A percentile compares a stretch with the other conserved stretches of the same genome.
Evolutionary conservation across 2,888 invertebrate genomes (phyloP).

Genomic region (Drosophila trichaetosa): DNA sequence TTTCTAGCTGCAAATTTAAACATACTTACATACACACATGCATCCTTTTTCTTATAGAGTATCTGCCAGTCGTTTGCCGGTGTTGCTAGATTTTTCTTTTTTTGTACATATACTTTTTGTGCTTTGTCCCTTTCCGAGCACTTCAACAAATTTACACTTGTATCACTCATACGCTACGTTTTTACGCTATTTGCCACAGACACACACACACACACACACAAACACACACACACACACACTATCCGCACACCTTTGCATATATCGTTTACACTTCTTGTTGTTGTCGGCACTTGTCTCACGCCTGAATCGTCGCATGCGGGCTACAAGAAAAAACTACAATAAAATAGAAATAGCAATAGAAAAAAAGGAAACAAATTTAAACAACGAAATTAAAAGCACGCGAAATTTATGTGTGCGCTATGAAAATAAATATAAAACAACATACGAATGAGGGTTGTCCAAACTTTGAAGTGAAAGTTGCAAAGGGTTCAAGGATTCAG

Average conservation of each 20-base stretch:
- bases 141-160: conserved; percentile 78
- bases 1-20: background rate
- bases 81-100: conserved; percentile 2
- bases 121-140: conserved; percentile 56
- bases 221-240: conserved; percentile 8
- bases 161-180: conserved; percentile 71
- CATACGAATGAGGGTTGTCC: conserved; percentile 28
- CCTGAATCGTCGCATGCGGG: conserved; percentile 55
- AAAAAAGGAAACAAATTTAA: conserved; percentile 52
- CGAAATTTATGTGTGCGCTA: conserved; percentile 46
- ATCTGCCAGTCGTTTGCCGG: conserved; percentile 16
- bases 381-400: conserved; percentile 66
- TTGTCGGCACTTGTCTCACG: conserved; percentile 64
- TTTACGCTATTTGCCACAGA: conserved; percentile 42
- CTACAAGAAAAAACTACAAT: conserved; percentile 24
- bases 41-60: conserved; percentile 13
- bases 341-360: conserved; percentile 12
- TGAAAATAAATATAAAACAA: conserved; percentile 24
- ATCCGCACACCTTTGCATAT: conserved; percentile 23
- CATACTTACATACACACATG: background rate
- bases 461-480: conserved; percentile 31
- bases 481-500: conserved; percentile 21
- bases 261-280: conserved; percentile 28
- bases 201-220: conserved; percentile 14
- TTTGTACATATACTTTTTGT: conserved; percentile 29